Base-by-base conservation (phyloP, 2,797 vertebrate genomes). In the Choloepus didactylus region DNA sequence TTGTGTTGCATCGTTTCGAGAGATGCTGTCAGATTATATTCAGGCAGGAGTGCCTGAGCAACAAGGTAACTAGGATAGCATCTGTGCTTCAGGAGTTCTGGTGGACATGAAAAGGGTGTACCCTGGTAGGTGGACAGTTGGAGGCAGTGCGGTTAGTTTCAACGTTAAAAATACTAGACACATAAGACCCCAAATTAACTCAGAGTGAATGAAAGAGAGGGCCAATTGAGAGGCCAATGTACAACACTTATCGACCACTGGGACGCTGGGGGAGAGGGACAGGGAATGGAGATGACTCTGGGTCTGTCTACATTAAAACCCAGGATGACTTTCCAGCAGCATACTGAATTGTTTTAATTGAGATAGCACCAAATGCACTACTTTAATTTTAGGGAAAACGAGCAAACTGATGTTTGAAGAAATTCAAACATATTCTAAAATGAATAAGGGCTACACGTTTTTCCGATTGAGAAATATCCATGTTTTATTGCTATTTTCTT, bases 341-440 rank as follows among this genome's bases (percentile, higher is more conserved):
- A 91, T 2, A 76, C 15, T 76, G 21, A 89, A 93, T n/a, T 56
- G 14, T 85, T 29, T 64, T 5, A 93, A 66, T 76, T 82, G 93
- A 90, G 12, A 62, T 31, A 79, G 81, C 46, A 87, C 41, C n/a
- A 83, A 59, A 1, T 79, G 35, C 12, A 82, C 25, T 67, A 41
- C 31, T 84, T 89, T 44, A 76, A 69, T n/a, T 77, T 19, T 6
- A 87, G 31, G 87, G 27, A 80, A 95, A 85, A 95, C 64, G 38
- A 81, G 25, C 86, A 93, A 81, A 95, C 44, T 49, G 11, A 82
- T n/a, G 19, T n/a, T 31, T 87, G 16, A 95, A 94, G 46, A 90
- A 80, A 72, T 3, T 35, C 9, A 81, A 92, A 87, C 23, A 84
- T 6, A 86, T 60, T 70, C 38, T 87, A 93, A 92, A 91, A 59